Base-by-base conservation (phyloP, 2,888 invertebrate genomes). In the Calameuta filiformis region DNA sequence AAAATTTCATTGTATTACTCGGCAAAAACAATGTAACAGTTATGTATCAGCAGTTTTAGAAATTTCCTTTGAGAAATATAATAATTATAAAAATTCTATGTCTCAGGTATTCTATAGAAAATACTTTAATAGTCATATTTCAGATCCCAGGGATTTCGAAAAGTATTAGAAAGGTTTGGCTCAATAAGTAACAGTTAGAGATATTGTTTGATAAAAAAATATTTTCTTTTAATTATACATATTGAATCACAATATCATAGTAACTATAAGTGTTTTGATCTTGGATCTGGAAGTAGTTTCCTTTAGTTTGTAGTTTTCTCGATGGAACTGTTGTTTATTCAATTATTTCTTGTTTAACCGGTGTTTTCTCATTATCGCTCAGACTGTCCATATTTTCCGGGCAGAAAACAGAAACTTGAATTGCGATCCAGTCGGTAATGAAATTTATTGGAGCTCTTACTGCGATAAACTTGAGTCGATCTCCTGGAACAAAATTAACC, bases 381-480 rank as follows among this genome's bases (percentile, higher is more conserved):
- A 56, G 23, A 23, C 2, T 56, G 0, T 23, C 9, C 23, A 71
- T 31, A 34, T 30, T 31, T 71, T 71, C 34, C 11, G 71, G 31
- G 33, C 31, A 69, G 15, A 69, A 56, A 0, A 82, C 79, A 11
- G 80, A 78, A 40, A 84, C 82, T 78, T 83, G 84, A 30, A 82
- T 79, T 15, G 84, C 84, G 12, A 84, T 83, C 82, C 84, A 85
- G 34, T 80, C 79, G 69, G 82, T 83, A 69, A 80, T 68, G 73
- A 83, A 84, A 78, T 81, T 76, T 34, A 75, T 35, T 68, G 83
- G 83, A 33, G 84, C 82, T 35, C 79, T 80, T 11, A 82, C 82
- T n/a, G 85, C 85, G 35, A 85, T 79, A 69, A 84, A 85, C 71
- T 80, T 80, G 75, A 85, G 75, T 69, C 83, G 81, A 79, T 85